Evolutionary conservation across 1,140 invertebrate genomes (phyloP).

Genomic region (Spodoptera litura): DNA sequence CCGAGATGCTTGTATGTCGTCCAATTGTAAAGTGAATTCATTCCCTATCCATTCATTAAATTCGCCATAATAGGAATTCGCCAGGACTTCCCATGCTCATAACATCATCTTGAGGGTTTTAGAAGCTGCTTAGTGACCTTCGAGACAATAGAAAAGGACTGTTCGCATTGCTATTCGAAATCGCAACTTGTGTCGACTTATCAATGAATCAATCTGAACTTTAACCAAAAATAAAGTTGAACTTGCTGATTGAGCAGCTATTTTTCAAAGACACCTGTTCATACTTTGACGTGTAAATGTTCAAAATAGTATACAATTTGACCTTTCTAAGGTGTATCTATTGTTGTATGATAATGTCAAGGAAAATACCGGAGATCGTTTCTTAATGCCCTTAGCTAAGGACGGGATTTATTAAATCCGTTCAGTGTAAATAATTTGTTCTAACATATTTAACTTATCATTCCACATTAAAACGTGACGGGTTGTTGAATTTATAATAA

Average conservation of each 20-base stretch:
- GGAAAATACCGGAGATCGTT: conserved; percentile 52
- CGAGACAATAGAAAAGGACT: too few species aligned
- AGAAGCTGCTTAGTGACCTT: too few species aligned
- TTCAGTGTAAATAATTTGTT: conserved; percentile 1
- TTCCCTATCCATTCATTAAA: too few species aligned
- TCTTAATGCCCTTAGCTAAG: conserved; percentile 46
- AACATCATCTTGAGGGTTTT: too few species aligned
- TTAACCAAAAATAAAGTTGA: neutral
- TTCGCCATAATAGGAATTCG: too few species aligned
- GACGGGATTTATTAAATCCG: conserved; percentile 25
- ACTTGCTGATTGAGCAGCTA: neutral
- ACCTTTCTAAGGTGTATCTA: conserved; percentile 43
- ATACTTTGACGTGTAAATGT: conserved; percentile 13
- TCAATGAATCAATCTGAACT: conserved; percentile 1
- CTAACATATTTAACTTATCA: neutral
- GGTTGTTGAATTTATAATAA: neutral
- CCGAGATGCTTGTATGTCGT: neutral
- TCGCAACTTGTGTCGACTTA: neutral
- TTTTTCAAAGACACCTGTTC: conserved; percentile 28
- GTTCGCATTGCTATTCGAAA: too few species aligned
- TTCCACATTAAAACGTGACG: too few species aligned
- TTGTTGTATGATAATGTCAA: conserved; percentile 58
- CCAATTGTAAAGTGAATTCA: neutral
- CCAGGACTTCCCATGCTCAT: too few species aligned
- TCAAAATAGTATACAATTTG: conserved; percentile 32